A percentile compares a stretch with the other conserved stretches of the same genome.
These are phyloP conservation scores for Megamerina dolium DNA, from an alignment of 2,888 invertebrate species.

Conservation along the genomic window DNA sequence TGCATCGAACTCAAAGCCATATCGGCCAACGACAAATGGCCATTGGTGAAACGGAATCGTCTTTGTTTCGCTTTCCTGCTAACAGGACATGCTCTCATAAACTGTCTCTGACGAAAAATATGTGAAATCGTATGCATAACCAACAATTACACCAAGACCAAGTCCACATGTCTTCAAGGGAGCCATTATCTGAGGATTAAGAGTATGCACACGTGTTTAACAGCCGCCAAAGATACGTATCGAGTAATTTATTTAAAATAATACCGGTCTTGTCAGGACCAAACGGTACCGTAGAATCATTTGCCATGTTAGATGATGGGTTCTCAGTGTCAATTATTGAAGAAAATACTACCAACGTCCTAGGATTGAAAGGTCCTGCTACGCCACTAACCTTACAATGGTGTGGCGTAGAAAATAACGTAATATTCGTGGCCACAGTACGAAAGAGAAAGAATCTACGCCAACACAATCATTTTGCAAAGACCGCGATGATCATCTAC, in stretches of 20 bases:
- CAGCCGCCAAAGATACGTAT: conserved; percentile 11
- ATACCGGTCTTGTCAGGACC: neutral
- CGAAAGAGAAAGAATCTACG: neutral
- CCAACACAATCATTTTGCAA: conserved; percentile 1
- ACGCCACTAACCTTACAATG: too few species aligned
- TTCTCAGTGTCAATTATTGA: neutral
- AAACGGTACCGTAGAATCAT: too few species aligned
- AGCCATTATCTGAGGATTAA: neutral
- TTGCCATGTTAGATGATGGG: neutral
- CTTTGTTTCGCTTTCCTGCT: neutral
- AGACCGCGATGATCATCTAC: neutral
- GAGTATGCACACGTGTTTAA: too few species aligned
- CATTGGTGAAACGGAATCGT: neutral
- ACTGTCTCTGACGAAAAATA: too few species aligned
- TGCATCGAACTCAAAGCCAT: neutral
- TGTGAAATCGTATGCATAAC: too few species aligned
- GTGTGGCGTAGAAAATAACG: too few species aligned
- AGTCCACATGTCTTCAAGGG: too few species aligned
- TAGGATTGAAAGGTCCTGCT: too few species aligned
- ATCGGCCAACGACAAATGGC: neutral
- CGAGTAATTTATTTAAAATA: conserved; percentile 1
- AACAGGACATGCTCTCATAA: neutral
- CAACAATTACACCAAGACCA: too few species aligned
- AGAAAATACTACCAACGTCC: too few species aligned
- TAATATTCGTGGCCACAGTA: neutral